A percentile compares a stretch with the other conserved stretches of the same genome.
These are phyloP conservation scores for Scolopax bukidnonensis DNA, from an alignment of 2,797 vertebrate species.

Conservation along the genomic window DNA sequence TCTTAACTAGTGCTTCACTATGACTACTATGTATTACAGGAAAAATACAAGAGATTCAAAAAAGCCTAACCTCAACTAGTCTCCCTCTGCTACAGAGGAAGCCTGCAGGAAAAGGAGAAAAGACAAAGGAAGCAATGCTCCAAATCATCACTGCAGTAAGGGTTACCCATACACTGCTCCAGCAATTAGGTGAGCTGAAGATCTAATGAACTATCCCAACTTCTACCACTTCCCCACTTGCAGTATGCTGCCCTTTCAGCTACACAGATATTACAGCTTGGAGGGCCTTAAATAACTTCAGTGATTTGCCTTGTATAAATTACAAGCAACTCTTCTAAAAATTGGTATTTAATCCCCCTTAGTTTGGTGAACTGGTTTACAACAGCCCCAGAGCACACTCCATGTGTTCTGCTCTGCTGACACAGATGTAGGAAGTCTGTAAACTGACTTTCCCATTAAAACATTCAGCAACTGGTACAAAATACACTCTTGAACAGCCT, in stretches of 20 bases:
- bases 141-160: background rate
- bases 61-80: background rate
- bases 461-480: background rate
- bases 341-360: fast-evolving
- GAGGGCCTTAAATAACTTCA: background rate
- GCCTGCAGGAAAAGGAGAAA: background rate
- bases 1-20: background rate
- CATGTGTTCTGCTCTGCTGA: background rate
- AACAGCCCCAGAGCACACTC: background rate
- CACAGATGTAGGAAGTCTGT: background rate
- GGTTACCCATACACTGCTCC: background rate
- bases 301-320: background rate
- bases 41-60: background rate
- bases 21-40: background rate
- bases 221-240: background rate
- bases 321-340: background rate
- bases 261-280: background rate
- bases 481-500: background rate
- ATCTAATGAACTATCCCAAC: background rate
- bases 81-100: background rate
- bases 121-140: background rate
- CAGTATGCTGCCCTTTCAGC: background rate
- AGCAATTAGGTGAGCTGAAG: background rate
- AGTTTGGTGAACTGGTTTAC: background rate
- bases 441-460: background rate